A percentile compares a stretch with the other conserved stretches of the same genome.
Conservation (phyloP, 2,888 invertebrate species). For the Nephrotoma guestfalica region DNA sequence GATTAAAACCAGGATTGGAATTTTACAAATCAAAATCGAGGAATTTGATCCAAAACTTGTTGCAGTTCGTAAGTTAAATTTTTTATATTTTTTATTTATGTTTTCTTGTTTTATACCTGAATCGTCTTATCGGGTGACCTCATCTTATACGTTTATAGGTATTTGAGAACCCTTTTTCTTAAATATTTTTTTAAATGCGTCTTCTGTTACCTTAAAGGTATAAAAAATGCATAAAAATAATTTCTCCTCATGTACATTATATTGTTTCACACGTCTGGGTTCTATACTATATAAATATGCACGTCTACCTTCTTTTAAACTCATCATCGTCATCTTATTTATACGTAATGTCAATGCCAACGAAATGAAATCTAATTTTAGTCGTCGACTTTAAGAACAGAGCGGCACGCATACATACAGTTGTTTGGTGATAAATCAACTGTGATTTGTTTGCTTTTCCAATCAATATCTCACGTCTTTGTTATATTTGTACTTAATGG, state of each 20-base stretch:
- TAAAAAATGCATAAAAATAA: background rate
- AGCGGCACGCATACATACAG: background rate
- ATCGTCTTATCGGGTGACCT: background rate
- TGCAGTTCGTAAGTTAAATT: constrained; percentile 76
- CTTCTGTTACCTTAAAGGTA: background rate
- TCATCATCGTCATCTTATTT: background rate
- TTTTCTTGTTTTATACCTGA: background rate
- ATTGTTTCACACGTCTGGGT: background rate
- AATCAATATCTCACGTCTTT: background rate
- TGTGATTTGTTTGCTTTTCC: background rate
- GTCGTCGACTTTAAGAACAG: background rate
- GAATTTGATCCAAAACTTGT: constrained; percentile 76
- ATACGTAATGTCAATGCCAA: background rate
- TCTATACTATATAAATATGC: background rate
- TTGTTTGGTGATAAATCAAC: background rate
- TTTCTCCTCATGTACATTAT: background rate
- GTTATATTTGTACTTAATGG: background rate
- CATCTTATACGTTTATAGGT: background rate
- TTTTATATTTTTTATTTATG: constrained; percentile 9
- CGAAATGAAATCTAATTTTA: background rate
- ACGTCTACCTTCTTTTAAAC: background rate
- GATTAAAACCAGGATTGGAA: constrained; percentile 53
- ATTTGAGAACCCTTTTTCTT: background rate
- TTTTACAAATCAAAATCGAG: constrained; percentile 54
- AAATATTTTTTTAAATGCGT: background rate